Evolutionary conservation across 2,888 invertebrate genomes (phyloP), one percentile per base, ranked within the genome.

Genomic region (Lampropteryx suffumata): DNA sequence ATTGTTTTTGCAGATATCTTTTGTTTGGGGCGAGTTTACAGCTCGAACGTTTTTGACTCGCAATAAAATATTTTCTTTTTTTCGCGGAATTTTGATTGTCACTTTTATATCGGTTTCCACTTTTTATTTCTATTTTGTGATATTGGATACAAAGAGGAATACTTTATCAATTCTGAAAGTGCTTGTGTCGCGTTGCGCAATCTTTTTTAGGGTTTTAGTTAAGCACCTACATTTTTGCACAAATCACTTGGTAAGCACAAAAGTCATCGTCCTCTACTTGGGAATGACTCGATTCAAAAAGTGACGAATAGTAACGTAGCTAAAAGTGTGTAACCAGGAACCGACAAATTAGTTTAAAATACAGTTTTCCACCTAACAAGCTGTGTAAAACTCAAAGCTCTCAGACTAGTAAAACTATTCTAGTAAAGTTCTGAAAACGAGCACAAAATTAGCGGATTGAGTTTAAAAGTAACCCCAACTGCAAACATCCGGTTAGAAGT

Each of bases 1-100:
- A 43, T 37, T 46, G 50, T 46, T 46, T 28, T 46, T n/a, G 28
- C 32, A 27, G 14, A 42, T 37, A 42, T 36, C 41, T 46, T 42
- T 45, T 41, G 21, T 50, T 51, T 36, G 27, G 34, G 17, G 30
- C 48, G 29, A 41, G 17, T 45, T 50, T 35, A 35, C 40, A 35
- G 50, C 40, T 36, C 27, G 29, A 7, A 12, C 32, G 24, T 28
- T 46, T 51, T 42, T 30, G 27, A 30, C 11, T 41, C 12, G 27
- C 34, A 41, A 41, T 41, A 35, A 41, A 50, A 45, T 27, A 42
- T 45, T 36, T 33, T 14, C 27, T 24, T 46, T 44, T 48, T 41
- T 50, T 13, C 30, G 30, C 35, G 35, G 12, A 37, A 28, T 44
- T 44, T 45, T 40, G 27, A 30, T 34, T 13, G 34, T 30, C 44